Percentiles rank a stretch among this genome's conserved stretches.
phyloP scores from a whole-genome alignment of 1,140 invertebrate genomes.

The Penaeus chinensis region DNA sequence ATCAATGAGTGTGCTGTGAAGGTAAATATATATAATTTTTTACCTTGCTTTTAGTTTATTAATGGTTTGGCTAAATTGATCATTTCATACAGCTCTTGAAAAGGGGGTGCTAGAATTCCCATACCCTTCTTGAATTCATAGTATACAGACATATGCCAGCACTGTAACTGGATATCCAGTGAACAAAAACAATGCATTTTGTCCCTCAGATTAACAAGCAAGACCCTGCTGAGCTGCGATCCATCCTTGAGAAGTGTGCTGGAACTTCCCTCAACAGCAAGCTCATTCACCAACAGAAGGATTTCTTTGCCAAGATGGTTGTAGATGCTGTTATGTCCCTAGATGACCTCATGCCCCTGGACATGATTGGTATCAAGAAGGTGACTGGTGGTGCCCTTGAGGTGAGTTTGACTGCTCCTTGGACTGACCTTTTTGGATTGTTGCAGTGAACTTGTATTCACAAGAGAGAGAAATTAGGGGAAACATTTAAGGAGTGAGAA shows the following conservation, averaged over 20 bases:
- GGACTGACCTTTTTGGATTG: not conserved
- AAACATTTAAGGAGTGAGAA: too few species aligned
- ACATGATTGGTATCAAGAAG: constrained; percentile 99
- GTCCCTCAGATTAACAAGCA: constrained; percentile 74
- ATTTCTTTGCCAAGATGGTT: constrained; percentile 96
- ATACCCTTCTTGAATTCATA: too few species aligned
- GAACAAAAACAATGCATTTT: not conserved
- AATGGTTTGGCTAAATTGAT: too few species aligned
- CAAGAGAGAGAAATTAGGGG: not conserved
- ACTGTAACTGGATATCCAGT: too few species aligned
- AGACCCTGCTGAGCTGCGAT: constrained; percentile 73
- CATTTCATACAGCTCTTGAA: too few species aligned
- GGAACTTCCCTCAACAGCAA: constrained; percentile 97
- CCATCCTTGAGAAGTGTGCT: constrained; percentile 91
- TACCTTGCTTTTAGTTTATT: not conserved
- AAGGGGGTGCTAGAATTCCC: too few species aligned
- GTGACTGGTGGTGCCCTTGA: constrained; percentile 93
- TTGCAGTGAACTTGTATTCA: not conserved
- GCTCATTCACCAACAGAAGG: constrained; percentile 93
- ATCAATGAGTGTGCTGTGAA: constrained; percentile 88
- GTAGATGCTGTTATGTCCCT: constrained; percentile 95
- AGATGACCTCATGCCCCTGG: constrained; percentile 93
- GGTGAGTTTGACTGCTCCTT: constrained; percentile 68
- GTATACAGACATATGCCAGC: too few species aligned
- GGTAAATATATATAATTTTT: constrained; percentile 67